Evolutionary conservation across 2,797 vertebrate genomes (phyloP).

Genomic region (Leucoraja ocellata): DNA sequence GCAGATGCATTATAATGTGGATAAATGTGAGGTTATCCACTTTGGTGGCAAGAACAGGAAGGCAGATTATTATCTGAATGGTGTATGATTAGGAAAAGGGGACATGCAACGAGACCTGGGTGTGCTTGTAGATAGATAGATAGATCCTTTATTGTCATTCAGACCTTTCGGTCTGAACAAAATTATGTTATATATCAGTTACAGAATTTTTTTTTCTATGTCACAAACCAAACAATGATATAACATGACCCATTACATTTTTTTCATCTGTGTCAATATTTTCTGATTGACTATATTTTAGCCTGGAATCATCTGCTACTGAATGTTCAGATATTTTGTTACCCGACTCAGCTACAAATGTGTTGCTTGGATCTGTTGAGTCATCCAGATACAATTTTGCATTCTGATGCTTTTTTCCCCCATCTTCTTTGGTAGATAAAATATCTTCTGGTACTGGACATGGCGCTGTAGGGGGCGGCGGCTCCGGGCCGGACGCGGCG

Average conservation of each 20-base stretch:
- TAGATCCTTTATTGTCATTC: too few relatives aligned
- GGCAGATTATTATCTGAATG: too few relatives aligned
- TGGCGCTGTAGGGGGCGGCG: not conserved
- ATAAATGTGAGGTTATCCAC: too few relatives aligned
- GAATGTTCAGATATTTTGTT: not conserved
- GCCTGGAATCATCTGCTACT: not conserved
- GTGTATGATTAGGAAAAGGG: too few relatives aligned
- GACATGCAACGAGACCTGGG: too few relatives aligned
- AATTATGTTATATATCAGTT: too few relatives aligned
- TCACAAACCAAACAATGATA: not conserved
- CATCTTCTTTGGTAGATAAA: slow-evolving; percentile 46
- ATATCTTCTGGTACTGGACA: slow-evolving; percentile 39
- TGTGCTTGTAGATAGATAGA: too few relatives aligned
- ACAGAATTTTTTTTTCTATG: not conserved
- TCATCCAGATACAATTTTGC: not conserved
- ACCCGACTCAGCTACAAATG: not conserved
- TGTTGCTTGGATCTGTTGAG: not conserved
- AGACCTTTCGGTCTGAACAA: too few relatives aligned
- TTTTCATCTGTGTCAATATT: not conserved
- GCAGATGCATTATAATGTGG: too few relatives aligned
- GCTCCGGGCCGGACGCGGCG: not conserved
- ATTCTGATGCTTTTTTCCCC: slow-evolving; percentile 2
- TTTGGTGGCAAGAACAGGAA: too few relatives aligned
- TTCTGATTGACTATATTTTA: not conserved
- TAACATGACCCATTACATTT: not conserved